Conservation (phyloP, 2,113 vertebrate species). For the Sebastes fasciatus region DNA sequence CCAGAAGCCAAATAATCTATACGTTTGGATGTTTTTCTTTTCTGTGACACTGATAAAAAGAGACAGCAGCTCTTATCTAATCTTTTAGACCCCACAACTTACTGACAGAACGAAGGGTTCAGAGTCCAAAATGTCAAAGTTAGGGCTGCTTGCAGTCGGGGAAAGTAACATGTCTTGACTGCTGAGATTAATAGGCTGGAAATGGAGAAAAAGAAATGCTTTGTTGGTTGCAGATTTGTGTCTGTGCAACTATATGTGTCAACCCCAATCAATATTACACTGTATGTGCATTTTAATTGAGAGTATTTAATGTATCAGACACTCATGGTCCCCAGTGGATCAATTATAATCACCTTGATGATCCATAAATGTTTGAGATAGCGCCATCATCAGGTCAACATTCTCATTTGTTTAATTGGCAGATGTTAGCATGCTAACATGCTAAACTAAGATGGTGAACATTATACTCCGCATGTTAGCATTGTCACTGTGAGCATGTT, state of each 20-base stretch:
- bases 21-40: conserved; percentile 45
- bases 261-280: not conserved
- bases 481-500: too few relatives aligned
- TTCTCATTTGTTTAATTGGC: not conserved
- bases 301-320: conserved; percentile 2
- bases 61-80: conserved; percentile 60
- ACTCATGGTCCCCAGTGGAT: not conserved
- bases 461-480: too few relatives aligned
- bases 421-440: not conserved
- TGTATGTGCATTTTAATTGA: not conserved
- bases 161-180: conserved; percentile 9
- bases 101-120: conserved; percentile 39
- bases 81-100: conserved; percentile 35
- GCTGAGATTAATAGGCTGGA: conserved; percentile 10
- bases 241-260: not conserved
- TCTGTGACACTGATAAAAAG: conserved; percentile 49
- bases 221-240: not conserved
- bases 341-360: not conserved
- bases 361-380: not conserved
- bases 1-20: conserved; percentile 62
- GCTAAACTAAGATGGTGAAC: not conserved
- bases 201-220: not conserved
- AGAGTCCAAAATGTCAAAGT: conserved; percentile 50
- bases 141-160: conserved; percentile 7
- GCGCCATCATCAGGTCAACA: not conserved